Base-by-base conservation (phyloP, 2,113 vertebrate genomes). In the Dicerorhinus sumatrensis region DNA sequence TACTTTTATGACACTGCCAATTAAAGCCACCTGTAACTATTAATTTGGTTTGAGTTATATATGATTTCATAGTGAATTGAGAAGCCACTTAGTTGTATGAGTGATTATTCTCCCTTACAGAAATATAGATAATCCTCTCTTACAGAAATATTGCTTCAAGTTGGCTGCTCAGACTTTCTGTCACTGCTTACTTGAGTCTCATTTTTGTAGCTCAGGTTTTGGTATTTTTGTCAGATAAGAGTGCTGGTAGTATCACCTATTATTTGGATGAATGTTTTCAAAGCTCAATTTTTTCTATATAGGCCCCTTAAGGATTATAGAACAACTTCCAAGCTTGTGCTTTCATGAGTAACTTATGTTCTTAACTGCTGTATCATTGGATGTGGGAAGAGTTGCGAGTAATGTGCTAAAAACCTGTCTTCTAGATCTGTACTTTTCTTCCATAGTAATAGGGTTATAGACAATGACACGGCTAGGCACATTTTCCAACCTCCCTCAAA, bases 1-100 rank as follows among this genome's bases (percentile, higher is more conserved):
- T 88, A 63, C 39, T 94, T 96, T 94, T 14, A n/a, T 80, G 31
- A 67, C 17, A 70, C 33, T 93, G 23, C 39, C 46, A 91, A 39
- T 92, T 94, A 90, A 65, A 81, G 60, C 36, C 21, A 95, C n/a
- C 36, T 77, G 11, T 84, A 20, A 94, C n/a, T 94, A 69, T 94
- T 91, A 81, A 65, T 89, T 93, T 72, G 65, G n/a, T 39, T 93
- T 88, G 39, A 69, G 51, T 90, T 92, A 65, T 72, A 65, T 87
- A 20, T 83, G 20, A 85, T 91, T 96, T 77, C 51, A 92, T 13
- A 81, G 62, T 76, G 29, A 96, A 58, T 4, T 81, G 51, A 91
- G 58, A 96, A 84, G 23, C 33, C 80, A 54, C 8, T 72, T 46
- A 79, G 10, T 69, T 93, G 4, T 83, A 20, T 73, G 36, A 54